Evolutionary conservation across 2,113 vertebrate genomes (phyloP), one percentile per base, ranked within the genome.

Genomic region (Rhipidura dahli): DNA sequence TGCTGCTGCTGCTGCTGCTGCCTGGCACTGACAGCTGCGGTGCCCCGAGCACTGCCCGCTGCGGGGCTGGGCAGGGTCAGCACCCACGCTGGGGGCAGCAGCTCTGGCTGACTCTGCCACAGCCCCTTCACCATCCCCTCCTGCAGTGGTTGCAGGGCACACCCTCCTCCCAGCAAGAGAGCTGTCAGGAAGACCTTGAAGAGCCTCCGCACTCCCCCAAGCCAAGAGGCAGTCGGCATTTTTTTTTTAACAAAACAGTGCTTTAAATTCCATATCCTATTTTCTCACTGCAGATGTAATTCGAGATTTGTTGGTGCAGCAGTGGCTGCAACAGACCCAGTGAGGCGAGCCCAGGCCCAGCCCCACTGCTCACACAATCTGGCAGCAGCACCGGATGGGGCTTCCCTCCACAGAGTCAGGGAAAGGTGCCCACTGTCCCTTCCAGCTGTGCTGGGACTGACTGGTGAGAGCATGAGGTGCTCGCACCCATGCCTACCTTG

Each of bases 401-500:
- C 15, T 54, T 31, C n/a, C 27, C 73, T n/a, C 37, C 13, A 0
- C 0, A 10, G 31, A 8, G 33, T 4, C 2, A 8, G 40, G 68
- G 28, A 18, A 37, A 40, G 2, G 37, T 44, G 68, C 27, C 35
- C 78, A 16, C 26, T 1, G 3, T 15, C 4, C 1, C 64, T 21
- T 11, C 42, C 63, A 57, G 54, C 7, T 2, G 7, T 5, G 12
- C 2, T 54, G 44, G 69, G 9, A 37, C 57, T 28, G 56, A 5
- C 76, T 1, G 10, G 24, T 1, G 1, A 53, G 11, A 71, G 37
- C 1, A 0, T 0, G 21, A 57, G 57, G 18, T 3, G 28, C 35
- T 13, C 3, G 35, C 31, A 20, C 12, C 63, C 3, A 1, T 0
- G 4, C 10, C 50, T 1, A 0, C 24, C 68, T 21, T 2, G 5